Evolutionary conservation across 2,888 invertebrate genomes (phyloP).

Genomic region (Zaprionus bogoriensis): DNA sequence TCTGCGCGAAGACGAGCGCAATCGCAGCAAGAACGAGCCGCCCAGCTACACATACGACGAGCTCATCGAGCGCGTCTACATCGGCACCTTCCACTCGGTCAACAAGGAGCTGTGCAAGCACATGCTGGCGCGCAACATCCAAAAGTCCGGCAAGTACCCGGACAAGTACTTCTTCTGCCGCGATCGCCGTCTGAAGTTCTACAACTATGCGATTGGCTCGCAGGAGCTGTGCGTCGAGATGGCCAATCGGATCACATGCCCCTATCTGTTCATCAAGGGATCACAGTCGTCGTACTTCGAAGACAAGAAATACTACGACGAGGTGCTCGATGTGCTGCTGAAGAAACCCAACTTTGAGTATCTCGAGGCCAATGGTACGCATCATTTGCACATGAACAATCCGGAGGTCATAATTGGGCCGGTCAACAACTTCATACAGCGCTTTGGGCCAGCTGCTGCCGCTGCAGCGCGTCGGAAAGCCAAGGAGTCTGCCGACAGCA

Average conservation of each 20-base stretch:
- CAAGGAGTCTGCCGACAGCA: conserved; percentile 84
- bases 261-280: conserved; percentile 87
- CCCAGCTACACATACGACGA: conserved; percentile 87
- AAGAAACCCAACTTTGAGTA: conserved; percentile 85
- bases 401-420: conserved; percentile 85
- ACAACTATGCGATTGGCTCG: conserved; percentile 80
- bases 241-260: conserved; percentile 85
- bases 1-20: conserved; percentile 83
- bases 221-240: conserved; percentile 85
- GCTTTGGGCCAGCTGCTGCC: conserved; percentile 85
- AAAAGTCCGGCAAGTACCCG: conserved; percentile 84
- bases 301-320: conserved; percentile 85
- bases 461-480: conserved; percentile 84
- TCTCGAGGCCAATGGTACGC: conserved; percentile 86
- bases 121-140: conserved; percentile 85
- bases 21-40: conserved; percentile 83
- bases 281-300: conserved; percentile 85
- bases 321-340: conserved; percentile 85
- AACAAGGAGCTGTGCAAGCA: conserved; percentile 84
- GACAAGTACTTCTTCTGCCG: conserved; percentile 87
- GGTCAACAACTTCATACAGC: conserved; percentile 85
- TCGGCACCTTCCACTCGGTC: conserved; percentile 85
- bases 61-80: conserved; percentile 85
- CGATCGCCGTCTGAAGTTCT: conserved; percentile 86
- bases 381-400: conserved; percentile 89